These are phyloP conservation scores for Eriocheir sinensis DNA, from an alignment of 1,140 invertebrate genomes.

Conservation along the genomic window DNA sequence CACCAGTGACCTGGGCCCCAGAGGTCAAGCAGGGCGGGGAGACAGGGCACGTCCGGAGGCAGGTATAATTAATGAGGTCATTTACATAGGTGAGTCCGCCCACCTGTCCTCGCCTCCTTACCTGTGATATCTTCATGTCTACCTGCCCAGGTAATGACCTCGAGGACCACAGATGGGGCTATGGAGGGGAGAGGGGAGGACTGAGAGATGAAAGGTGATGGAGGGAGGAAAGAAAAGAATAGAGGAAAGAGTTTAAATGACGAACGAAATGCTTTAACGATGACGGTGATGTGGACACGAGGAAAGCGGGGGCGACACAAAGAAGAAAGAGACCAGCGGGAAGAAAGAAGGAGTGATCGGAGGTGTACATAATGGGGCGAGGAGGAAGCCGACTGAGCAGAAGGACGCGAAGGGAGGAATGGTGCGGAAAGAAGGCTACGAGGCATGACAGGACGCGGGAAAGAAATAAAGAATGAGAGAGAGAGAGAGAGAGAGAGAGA, in stretches of 20 bases:
- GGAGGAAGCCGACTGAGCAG: not conserved
- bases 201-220: not conserved
- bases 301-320: not conserved
- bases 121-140: slow-evolving; percentile 55
- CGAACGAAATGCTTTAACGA: not conserved
- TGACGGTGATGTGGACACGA: not conserved
- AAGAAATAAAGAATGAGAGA: not conserved
- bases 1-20: not conserved
- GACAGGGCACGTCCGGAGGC: slow-evolving; percentile 40
- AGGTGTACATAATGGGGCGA: not conserved
- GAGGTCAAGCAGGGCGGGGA: slow-evolving; percentile 46
- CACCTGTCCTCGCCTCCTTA: slow-evolving; percentile 44
- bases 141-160: slow-evolving; percentile 26
- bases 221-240: not conserved
- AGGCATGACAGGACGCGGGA: not conserved
- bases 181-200: not conserved
- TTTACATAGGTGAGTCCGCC: slow-evolving; percentile 55
- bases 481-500: slow-evolving; percentile 30
- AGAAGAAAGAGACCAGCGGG: not conserved
- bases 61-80: slow-evolving; percentile 61
- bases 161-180: not conserved
- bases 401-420: not conserved
- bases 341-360: not conserved
- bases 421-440: not conserved
- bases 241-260: not conserved